Evolutionary conservation across 2,888 invertebrate genomes (phyloP), one percentile per base, ranked within the genome.

Genomic region (Oligia latruncula): DNA sequence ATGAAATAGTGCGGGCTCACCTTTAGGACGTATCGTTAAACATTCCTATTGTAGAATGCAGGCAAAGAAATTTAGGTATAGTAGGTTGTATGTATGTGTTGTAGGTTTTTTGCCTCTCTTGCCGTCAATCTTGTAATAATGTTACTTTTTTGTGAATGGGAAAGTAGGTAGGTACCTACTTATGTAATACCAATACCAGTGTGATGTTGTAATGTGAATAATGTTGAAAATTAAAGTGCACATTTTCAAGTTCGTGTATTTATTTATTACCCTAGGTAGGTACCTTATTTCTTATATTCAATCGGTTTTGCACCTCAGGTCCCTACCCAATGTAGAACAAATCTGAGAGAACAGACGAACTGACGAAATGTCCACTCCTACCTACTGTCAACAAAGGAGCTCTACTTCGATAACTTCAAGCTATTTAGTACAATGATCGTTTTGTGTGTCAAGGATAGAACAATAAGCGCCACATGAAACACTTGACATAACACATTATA

Each of bases 211-310:
- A 60, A 78, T 66, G 72, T 82, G 73, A 66, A 67, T 66, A 70
- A 72, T 55, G 62, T 74, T 78, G 40, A 67, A 81, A 80, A 87
- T 77, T 77, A 85, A 87, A 86, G 55, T 67, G 77, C 73, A 71
- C 55, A 52, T 81, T 85, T 81, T 58, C 55, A 74, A 65, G 43
- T 20, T 13, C 2, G 64, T 65, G 52, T 82, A 4, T 73, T 70
- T 77, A 52, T 29, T 29, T 29, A 85, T 84, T 66, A n/a, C 49
- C 23, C 4, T 55, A 29, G 29, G 29, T 29, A 29, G 35, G 23
- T 71, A 23, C 23, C 11, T 20, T 64, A 17, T 11, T 40, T 49
- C 23, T 29, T 29, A 40, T 23, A 40, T 55, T 46, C 9, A 35
- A 20, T 23, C 8, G 13, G 52, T 43, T 52, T 74, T 46, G 6